A percentile compares a stretch with the other conserved stretches of the same genome.
Evolutionary conservation across 2,797 vertebrate genomes (phyloP).

Genomic region (Saxicola maurus): DNA sequence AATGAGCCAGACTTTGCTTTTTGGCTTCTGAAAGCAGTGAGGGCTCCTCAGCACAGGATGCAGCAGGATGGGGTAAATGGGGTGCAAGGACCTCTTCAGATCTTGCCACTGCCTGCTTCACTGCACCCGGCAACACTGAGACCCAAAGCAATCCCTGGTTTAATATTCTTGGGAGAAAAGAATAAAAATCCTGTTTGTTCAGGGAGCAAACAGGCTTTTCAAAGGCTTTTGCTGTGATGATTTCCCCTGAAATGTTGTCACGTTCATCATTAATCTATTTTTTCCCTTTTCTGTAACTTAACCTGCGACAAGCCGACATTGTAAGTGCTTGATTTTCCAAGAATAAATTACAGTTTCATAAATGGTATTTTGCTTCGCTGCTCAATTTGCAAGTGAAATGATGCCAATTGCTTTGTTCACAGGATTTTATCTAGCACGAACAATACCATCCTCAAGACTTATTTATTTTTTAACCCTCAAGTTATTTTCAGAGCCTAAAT

Average conservation of each 20-base stretch:
- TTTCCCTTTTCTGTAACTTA: constrained; percentile 31
- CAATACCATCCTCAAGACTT: neutral
- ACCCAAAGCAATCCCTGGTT: neutral
- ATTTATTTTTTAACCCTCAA: constrained; percentile 16
- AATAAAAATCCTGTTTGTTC: neutral
- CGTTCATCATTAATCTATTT: constrained; percentile 45
- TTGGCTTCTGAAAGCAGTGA: neutral
- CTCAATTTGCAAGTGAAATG: constrained; percentile 67
- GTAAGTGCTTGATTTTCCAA: constrained; percentile 39
- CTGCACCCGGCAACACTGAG: fast-evolving
- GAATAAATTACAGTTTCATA: constrained; percentile 60
- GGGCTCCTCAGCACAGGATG: neutral
- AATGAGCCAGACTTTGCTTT: neutral
- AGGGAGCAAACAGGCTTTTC: neutral
- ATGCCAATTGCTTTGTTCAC: constrained; percentile 53
- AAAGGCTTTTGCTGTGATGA: neutral
- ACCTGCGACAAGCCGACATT: constrained; percentile 4
- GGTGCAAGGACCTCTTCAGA: neutral
- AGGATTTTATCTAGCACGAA: constrained; percentile 14
- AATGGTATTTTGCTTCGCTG: constrained; percentile 49
- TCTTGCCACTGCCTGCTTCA: fast-evolving
- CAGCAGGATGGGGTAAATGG: neutral
- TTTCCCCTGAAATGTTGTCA: constrained; percentile 41
- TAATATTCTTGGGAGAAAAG: neutral
- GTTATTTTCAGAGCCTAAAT: neutral